Base-by-base conservation (phyloP, 2,888 invertebrate genomes). In the Ypsolopha scabrella region DNA sequence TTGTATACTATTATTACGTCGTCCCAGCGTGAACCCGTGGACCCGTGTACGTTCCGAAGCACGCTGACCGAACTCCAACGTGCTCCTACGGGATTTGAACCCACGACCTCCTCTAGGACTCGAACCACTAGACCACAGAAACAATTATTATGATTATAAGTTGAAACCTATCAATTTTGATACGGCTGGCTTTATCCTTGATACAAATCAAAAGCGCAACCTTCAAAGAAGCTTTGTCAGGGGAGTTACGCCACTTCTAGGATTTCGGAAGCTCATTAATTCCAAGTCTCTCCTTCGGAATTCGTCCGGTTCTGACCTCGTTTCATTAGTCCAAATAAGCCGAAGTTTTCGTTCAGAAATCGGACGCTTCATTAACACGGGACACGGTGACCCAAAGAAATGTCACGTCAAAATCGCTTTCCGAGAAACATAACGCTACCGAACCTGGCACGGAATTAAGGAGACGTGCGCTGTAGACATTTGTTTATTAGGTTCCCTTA, bases 351-450 rank as follows among this genome's bases (percentile, higher is more conserved):
- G 49, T 70, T 65, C 72, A 75, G 80, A 75, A 79, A 80, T 80
- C 65, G 75, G 82, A 83, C 71, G 82, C 81, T 81, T 81, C 77
- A 81, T 86, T 85, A 83, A 80, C 80, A 69, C 74, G 68, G 71
- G 72, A 70, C 55, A 54, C 69, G 68, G 54, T 71, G 72, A 70
- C 71, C 72, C 70, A 71, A 75, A 79, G 79, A 80, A 83, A 82
- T 82, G 80, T 80, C 79, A 76, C 78, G 78, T 82, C 80, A 76
- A 75, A 79, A 78, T 76, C 75, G 71, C 63, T 72, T 85, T 85
- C 85, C 72, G 70, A 83, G 85, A 86, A 85, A 64, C 80, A 73
- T 79, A 79, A 78, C 76, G 85, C 85, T 85, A 85, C 85, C 75
- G 81, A 77, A 82, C 74, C 79, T 81, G 71, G 79, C 79, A 76